phyloP scores from a whole-genome alignment of 2,888 invertebrate genomes.

The Ceriagrion tenellum region DNA sequence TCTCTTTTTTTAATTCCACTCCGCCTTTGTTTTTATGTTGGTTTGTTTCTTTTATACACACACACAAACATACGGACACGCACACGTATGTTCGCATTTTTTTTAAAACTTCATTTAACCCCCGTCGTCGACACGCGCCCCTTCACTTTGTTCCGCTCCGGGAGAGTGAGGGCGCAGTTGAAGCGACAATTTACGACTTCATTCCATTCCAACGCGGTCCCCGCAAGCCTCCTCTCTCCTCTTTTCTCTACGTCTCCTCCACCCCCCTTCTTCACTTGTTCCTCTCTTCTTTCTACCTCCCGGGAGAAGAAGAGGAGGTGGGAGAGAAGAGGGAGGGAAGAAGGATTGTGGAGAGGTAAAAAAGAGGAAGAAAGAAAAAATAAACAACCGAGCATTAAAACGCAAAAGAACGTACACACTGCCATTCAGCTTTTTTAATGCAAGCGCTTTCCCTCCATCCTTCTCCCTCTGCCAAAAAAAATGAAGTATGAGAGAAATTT shows the following conservation, averaged over 20 bases:
- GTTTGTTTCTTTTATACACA: background rate
- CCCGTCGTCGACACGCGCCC: slow-evolving; percentile 31
- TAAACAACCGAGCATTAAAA: background rate
- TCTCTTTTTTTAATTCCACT: background rate
- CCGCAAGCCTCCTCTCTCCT: background rate
- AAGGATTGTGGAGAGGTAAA: background rate
- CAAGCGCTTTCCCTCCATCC: background rate
- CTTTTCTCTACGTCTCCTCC: background rate
- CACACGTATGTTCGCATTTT: background rate
- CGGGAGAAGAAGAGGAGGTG: background rate
- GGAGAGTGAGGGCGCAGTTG: slow-evolving; percentile 13
- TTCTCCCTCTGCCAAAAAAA: background rate
- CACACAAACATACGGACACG: background rate
- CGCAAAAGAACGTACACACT: background rate
- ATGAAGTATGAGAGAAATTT: background rate
- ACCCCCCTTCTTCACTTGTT: background rate
- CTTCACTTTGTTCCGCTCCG: slow-evolving; percentile 20
- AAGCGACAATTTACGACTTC: slow-evolving; percentile 39
- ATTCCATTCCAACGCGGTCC: slow-evolving; percentile 32
- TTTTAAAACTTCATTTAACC: background rate
- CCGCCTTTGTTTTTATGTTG: slow-evolving; percentile 16
- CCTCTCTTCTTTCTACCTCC: background rate
- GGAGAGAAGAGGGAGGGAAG: background rate
- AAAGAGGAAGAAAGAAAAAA: background rate
- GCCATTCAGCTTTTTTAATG: slow-evolving; percentile 2